Evolutionary conservation across 2,797 vertebrate genomes (phyloP).

Genomic region (Melopsittacus undulatus): DNA sequence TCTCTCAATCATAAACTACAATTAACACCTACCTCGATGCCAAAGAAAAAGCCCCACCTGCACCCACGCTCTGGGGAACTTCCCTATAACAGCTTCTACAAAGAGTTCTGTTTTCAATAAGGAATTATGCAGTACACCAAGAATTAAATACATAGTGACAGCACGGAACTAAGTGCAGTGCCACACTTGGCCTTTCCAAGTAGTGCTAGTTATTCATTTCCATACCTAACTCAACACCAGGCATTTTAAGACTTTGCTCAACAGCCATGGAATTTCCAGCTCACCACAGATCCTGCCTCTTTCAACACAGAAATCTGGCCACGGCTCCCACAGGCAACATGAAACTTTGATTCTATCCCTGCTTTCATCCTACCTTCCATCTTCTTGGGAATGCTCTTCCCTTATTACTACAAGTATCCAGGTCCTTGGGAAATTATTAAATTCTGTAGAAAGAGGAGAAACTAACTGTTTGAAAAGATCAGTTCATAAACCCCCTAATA

Average conservation of each 20-base stretch:
- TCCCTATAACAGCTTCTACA: slow-evolving; percentile 31
- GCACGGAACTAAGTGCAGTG: slow-evolving; percentile 12
- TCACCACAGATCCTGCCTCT: not conserved
- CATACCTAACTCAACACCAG: slow-evolving; percentile 24
- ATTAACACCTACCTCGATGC: slow-evolving; percentile 47
- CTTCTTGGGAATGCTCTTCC: not conserved
- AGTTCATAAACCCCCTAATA: slow-evolving; percentile 62
- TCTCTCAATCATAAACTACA: slow-evolving; percentile 39
- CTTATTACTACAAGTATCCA: not conserved
- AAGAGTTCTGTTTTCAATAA: slow-evolving; percentile 35
- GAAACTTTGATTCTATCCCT: not conserved
- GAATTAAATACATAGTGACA: slow-evolving; percentile 11
- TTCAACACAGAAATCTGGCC: not conserved
- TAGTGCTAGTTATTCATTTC: slow-evolving; percentile 33
- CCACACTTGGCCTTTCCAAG: not conserved
- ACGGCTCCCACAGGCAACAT: not conserved
- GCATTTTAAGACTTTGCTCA: slow-evolving; percentile 19
- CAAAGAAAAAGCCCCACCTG: slow-evolving; percentile 54
- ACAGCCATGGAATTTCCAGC: slow-evolving; percentile 23
- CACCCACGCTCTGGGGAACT: slow-evolving; percentile 55
- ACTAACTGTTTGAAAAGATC: slow-evolving; percentile 12
- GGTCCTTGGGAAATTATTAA: not conserved
- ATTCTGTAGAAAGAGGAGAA: not conserved
- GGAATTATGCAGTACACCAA: not conserved
- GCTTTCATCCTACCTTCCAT: not conserved